These are phyloP conservation scores for Andinoacara biseriatus DNA, from an alignment of 2,113 vertebrate genomes.

Conservation along the genomic window DNA sequence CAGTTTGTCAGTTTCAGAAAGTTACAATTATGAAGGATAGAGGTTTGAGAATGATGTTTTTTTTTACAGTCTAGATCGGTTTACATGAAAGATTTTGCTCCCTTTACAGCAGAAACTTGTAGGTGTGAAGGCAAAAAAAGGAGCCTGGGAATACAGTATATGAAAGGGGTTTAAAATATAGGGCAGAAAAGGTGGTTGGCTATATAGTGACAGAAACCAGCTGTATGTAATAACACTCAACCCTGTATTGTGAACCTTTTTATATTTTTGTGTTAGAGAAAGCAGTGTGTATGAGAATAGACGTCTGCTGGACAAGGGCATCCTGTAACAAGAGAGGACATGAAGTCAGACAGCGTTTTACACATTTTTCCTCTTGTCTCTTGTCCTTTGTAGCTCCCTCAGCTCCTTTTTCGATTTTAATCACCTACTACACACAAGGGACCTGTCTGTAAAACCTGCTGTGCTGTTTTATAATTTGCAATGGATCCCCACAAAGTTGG, in stretches of 20 bases:
- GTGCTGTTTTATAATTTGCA: conserved; percentile 65
- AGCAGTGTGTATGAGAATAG: conserved; percentile 37
- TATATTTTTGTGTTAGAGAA: conserved; percentile 53
- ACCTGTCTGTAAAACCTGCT: conserved; percentile 69
- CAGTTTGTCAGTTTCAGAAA: background rate
- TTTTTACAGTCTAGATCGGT: background rate
- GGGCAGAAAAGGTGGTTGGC: conserved; percentile 43
- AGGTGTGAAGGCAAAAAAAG: conserved; percentile 27
- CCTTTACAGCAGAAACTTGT: conserved; percentile 26
- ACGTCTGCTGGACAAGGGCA: conserved; percentile 62
- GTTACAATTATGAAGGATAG: background rate
- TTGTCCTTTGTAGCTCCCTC: conserved; percentile 39
- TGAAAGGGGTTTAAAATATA: conserved; percentile 48
- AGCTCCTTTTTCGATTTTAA: conserved; percentile 51
- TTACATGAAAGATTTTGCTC: background rate
- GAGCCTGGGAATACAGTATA: conserved; percentile 31
- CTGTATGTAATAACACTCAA: conserved; percentile 67
- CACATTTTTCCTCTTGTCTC: conserved; percentile 64
- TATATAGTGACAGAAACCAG: conserved; percentile 64
- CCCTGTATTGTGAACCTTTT: conserved; percentile 42
- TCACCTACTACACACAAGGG: conserved; percentile 48
- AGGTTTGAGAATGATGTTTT: background rate
- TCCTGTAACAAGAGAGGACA: conserved; percentile 75
- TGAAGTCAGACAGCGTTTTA: conserved; percentile 78
- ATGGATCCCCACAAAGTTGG: conserved; percentile 50